These are phyloP conservation scores for Timema podura DNA, from an alignment of 2,888 invertebrate species.

Conservation along the genomic window DNA sequence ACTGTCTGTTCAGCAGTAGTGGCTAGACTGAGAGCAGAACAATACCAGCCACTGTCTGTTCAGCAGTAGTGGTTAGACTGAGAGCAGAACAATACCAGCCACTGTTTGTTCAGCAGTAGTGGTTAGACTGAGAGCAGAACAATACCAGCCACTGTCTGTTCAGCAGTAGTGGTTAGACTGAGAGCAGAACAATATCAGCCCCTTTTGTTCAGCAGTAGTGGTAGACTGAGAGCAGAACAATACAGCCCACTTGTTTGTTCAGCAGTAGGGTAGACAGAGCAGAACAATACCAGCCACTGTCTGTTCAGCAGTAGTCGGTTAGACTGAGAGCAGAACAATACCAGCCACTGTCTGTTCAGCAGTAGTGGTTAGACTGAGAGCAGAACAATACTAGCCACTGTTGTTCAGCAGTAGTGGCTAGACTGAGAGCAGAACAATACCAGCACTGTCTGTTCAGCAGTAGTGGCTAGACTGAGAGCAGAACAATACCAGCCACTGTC, in stretches of 20 bases:
- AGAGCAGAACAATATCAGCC: not conserved
- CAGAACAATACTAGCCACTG: not conserved
- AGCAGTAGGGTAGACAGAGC: conserved; percentile 5
- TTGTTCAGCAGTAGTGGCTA: conserved; percentile 7
- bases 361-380: conserved; percentile 10
- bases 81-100: not conserved
- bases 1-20: not conserved
- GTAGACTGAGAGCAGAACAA: not conserved
- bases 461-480: not conserved
- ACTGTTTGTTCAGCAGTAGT: conserved; percentile 1
- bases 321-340: no score
- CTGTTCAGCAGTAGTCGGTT: conserved; percentile 1
- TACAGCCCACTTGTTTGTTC: not conserved
- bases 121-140: not conserved
- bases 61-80: conserved; percentile 14
- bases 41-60: not conserved
- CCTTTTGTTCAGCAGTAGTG: not conserved
- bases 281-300: not conserved
- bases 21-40: not conserved
- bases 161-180: conserved; percentile 14
- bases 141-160: not conserved
- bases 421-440: no score
- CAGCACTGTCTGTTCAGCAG: conserved; percentile 4
- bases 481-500: not conserved
- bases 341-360: not conserved